Evolutionary conservation across 1,140 invertebrate genomes (phyloP).

Genomic region (Ptiloglossa arizonensis): DNA sequence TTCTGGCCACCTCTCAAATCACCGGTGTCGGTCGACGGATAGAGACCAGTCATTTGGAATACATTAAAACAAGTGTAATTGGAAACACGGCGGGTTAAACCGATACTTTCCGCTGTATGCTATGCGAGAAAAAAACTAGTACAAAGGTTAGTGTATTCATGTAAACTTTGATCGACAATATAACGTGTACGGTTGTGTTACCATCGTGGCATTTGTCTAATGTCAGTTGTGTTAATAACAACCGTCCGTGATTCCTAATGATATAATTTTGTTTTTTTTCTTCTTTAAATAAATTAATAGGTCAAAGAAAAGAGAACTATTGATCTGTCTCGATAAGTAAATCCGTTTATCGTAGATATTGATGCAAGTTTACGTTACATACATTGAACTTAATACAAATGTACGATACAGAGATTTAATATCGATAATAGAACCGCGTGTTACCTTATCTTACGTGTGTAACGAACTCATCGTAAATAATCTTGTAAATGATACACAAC

Average conservation of each 20-base stretch:
- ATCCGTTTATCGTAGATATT: neutral
- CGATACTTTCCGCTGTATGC: neutral
- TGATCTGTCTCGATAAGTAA: neutral
- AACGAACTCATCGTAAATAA: neutral
- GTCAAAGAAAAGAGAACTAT: neutral
- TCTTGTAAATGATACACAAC: neutral
- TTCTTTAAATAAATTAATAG: too few species aligned
- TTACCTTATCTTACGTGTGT: neutral
- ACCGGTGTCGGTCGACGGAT: neutral
- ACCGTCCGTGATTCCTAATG: too few species aligned
- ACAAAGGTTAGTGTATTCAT: conserved; percentile 22
- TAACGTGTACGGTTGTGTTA: neutral
- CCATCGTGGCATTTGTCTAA: neutral
- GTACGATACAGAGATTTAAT: neutral
- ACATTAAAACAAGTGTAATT: conserved; percentile 24
- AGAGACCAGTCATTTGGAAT: conserved; percentile 8
- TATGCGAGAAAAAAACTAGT: neutral
- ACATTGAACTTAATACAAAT: neutral
- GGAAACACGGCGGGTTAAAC: neutral
- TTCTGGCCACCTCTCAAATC: conserved; percentile 40
- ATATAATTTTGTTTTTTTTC: too few species aligned
- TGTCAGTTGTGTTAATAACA: neutral
- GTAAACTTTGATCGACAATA: neutral
- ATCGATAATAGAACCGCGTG: neutral
- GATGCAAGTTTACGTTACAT: neutral